Evolutionary conservation across 1,140 invertebrate genomes (phyloP), one percentile per base, ranked within the genome.

Genomic region (Holcopasites calliopsidis): DNA sequence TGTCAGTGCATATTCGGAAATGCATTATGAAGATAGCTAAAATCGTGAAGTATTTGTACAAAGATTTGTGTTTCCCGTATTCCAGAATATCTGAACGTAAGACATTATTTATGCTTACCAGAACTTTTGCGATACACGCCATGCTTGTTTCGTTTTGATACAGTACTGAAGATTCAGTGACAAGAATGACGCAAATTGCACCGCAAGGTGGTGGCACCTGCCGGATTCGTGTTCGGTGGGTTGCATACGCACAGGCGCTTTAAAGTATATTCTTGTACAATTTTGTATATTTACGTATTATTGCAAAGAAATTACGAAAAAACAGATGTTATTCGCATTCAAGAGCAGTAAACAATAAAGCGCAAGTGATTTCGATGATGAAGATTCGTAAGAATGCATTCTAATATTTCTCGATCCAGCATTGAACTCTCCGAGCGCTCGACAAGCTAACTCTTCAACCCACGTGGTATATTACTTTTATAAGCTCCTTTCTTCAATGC

Each of bases 161-260:
- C 81, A 33, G 62, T 26, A 57, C 80, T 83, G 71, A 52, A 21
- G 35, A n/a, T 31, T 35, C 69, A 44, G 11, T 49, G 40, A 47
- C 57, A 61, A 38, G 35, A 62, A 78, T 21, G 31, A 61, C 3
- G 40, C 55, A 68, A 76, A 76, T 73, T 64, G 57, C 82, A 77
- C 84, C 82, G 83, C 71, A 70, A 85, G 82, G 77, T 85, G 82
- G 82, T 84, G 84, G 73, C 79, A 85, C 84, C 80, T 85, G 83
- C 71, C 71, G 76, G 76, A 79, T 55, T 38, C 28, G 16, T 28
- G 60, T 64, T 42, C 38, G 35, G 26, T 13, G 18, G 61, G 65
- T 76, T 72, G 68, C 69, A 79, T 76, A 68, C 7, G 3, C 26
- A 42, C 58, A 82, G 79, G 80, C 55, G 75, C 57, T n/a, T 38